Conservation (phyloP, 1,140 invertebrate genomes). For the Procambarus clarkii region DNA sequence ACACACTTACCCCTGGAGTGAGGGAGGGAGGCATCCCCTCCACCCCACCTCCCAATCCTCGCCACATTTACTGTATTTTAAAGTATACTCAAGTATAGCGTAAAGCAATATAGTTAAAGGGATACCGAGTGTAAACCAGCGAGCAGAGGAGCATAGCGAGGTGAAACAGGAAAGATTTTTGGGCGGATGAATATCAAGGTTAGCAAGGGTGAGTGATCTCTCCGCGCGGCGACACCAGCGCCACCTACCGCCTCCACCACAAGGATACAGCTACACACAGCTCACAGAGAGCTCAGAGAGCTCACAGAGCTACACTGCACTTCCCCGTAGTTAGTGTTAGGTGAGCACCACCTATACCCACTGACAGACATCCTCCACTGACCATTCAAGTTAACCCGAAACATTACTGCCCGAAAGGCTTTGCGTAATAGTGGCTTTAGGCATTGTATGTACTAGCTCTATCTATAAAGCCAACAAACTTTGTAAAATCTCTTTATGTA, state of each 20-base stretch:
- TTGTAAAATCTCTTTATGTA: too few species aligned
- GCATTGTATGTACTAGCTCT: too few species aligned
- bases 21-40: neutral
- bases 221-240: neutral
- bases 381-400: neutral
- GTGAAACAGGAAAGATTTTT: neutral
- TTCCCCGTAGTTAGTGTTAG: too few species aligned
- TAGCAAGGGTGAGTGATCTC: conserved; percentile 9
- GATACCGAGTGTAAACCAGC: too few species aligned
- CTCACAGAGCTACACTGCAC: too few species aligned
- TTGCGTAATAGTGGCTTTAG: too few species aligned
- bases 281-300: too few species aligned
- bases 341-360: neutral
- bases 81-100: neutral
- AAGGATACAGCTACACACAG: neutral
- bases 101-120: too few species aligned
- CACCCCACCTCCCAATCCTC: neutral
- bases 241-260: neutral
- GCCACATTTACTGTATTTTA: neutral
- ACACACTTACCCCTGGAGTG: neutral
- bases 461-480: too few species aligned
- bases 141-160: neutral
- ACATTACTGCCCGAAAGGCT: too few species aligned
- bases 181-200: conserved; percentile 5
- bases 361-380: too few species aligned